These are phyloP conservation scores for Troglohyphantes excavatus DNA, from an alignment of 2,888 invertebrate genomes.

Conservation along the genomic window DNA sequence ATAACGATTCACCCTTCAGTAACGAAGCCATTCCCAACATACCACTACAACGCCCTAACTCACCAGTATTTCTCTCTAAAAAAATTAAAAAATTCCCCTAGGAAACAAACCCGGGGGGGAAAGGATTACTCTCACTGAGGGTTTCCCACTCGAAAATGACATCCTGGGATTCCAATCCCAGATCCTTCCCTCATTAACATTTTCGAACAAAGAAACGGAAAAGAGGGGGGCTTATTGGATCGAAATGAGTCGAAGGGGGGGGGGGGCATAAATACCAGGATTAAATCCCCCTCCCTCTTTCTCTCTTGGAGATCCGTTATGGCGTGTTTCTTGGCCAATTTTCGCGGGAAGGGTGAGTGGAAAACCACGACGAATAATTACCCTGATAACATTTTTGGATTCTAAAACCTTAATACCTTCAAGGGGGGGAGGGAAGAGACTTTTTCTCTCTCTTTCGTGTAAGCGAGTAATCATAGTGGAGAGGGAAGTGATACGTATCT, in stretches of 20 bases:
- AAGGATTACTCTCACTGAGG: slow-evolving; percentile 29
- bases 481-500: slow-evolving; percentile 35
- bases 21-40: no score
- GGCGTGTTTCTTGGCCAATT: slow-evolving; percentile 73
- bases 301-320: slow-evolving; percentile 55
- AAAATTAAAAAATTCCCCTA: not conserved
- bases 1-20: no score
- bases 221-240: slow-evolving; percentile 59
- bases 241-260: slow-evolving; percentile 46
- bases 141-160: slow-evolving; percentile 49
- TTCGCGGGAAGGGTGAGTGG: slow-evolving; percentile 44
- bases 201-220: slow-evolving; percentile 28
- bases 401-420: slow-evolving; percentile 51
- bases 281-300: slow-evolving; percentile 56
- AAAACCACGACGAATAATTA: slow-evolving; percentile 65
- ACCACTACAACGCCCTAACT: not conserved
- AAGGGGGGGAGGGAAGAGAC: not conserved
- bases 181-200: slow-evolving; percentile 55
- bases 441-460: not conserved
- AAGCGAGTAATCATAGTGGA: slow-evolving; percentile 10
- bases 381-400: slow-evolving; percentile 71
- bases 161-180: slow-evolving; percentile 48
- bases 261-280: slow-evolving; percentile 68
- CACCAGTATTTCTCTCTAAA: not conserved
- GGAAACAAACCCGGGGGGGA: slow-evolving; percentile 3